Percentiles rank a stretch among this genome's conserved stretches.
phyloP scores from a whole-genome alignment of 1,140 invertebrate genomes.

The Pseudomyrmex sp. region DNA sequence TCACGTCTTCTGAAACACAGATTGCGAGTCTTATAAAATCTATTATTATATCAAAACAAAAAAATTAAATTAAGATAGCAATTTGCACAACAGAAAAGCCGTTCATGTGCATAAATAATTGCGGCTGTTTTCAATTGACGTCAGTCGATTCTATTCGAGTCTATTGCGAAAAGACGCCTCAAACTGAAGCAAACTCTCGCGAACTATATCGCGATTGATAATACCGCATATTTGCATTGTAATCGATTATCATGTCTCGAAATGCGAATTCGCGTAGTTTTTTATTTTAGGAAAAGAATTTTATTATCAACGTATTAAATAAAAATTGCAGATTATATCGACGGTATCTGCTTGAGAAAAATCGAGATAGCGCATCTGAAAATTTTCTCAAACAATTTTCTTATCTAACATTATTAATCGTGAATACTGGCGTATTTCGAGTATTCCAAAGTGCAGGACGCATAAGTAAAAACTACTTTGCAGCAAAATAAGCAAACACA shows the following conservation, averaged over 20 bases:
- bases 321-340: background rate
- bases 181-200: constrained; percentile 14
- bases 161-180: background rate
- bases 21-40: constrained; percentile 46
- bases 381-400: too few species aligned
- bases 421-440: too few species aligned
- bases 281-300: background rate
- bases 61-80: constrained; percentile 23
- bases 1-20: constrained; percentile 87
- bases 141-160: background rate
- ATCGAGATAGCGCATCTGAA: background rate
- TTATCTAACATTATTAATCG: too few species aligned
- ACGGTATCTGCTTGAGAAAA: constrained; percentile 3
- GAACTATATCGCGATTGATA: constrained; percentile 42
- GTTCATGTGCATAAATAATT: background rate
- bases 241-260: background rate
- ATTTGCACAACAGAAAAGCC: background rate
- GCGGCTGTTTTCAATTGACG: constrained; percentile 18
- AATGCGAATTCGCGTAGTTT: constrained; percentile 13
- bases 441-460: too few species aligned
- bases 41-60: too few species aligned
- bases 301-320: background rate
- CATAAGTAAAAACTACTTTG: too few species aligned
- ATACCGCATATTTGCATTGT: constrained; percentile 11
- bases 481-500: too few species aligned